Evolutionary conservation across 2,113 vertebrate genomes (phyloP).

Genomic region (Ictalurus furcatus): DNA sequence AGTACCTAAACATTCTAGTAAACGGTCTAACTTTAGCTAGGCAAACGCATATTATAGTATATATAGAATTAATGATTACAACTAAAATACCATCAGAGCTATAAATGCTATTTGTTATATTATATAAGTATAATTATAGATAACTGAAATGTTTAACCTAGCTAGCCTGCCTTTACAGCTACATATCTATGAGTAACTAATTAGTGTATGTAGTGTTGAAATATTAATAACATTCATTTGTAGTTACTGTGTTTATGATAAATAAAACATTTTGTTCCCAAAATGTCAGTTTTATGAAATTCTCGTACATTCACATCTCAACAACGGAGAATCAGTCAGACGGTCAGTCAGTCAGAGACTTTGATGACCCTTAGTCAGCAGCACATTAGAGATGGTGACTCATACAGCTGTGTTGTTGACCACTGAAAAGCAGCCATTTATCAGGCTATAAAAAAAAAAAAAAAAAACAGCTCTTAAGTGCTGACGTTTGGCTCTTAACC

Average conservation of each 20-base stretch:
- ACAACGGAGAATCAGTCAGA: not conserved
- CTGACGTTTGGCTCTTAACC: slow-evolving; percentile 43
- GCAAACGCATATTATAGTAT: not conserved
- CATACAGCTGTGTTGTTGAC: not conserved
- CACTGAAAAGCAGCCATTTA: slow-evolving; percentile 36
- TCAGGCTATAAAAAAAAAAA: slow-evolving; percentile 29
- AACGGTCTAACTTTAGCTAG: not conserved
- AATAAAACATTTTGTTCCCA: not conserved
- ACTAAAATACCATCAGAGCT: not conserved
- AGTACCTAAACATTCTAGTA: not conserved
- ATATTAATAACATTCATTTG: not conserved
- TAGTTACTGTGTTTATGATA: not conserved
- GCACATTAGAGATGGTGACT: not conserved
- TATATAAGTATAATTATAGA: not conserved
- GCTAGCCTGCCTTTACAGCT: not conserved
- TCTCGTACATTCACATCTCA: not conserved
- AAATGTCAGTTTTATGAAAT: not conserved
- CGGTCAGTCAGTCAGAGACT: not conserved
- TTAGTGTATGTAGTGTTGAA: not conserved
- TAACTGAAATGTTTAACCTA: not conserved
- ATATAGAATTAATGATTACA: not conserved
- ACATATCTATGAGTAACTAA: not conserved
- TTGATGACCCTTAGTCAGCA: not conserved
- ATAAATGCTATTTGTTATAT: not conserved
- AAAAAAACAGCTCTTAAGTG: slow-evolving; percentile 28